Conservation (phyloP, 2,888 invertebrate species). For the Cactoblastis cactorum region DNA sequence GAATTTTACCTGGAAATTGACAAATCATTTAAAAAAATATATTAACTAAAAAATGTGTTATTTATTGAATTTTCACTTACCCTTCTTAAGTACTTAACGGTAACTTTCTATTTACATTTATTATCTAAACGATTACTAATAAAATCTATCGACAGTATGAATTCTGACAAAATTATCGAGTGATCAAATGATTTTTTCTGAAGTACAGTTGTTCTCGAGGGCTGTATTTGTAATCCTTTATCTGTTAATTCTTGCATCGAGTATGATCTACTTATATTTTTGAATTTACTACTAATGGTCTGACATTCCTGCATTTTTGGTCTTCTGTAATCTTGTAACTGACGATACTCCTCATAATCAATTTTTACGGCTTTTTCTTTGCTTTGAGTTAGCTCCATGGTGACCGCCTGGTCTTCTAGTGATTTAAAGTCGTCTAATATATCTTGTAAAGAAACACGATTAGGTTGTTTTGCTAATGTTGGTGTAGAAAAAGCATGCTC, state of each 20-base stretch:
- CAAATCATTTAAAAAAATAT: conserved; percentile 7
- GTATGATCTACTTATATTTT: conserved; percentile 48
- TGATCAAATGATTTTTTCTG: conserved; percentile 38
- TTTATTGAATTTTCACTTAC: conserved; percentile 13
- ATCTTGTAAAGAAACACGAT: conserved; percentile 39
- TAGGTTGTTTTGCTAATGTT: conserved; percentile 29
- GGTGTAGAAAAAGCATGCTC: conserved; percentile 32
- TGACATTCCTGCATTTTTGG: conserved; percentile 44
- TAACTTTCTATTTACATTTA: conserved; percentile 19
- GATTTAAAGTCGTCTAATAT: conserved; percentile 55
- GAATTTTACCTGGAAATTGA: conserved; percentile 9
- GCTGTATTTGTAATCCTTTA: conserved; percentile 42
- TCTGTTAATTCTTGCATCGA: conserved; percentile 50
- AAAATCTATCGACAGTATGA: conserved; percentile 46
- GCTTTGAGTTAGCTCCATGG: conserved; percentile 25
- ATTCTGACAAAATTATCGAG: conserved; percentile 55
- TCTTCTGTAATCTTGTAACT: conserved; percentile 56
- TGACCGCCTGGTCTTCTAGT: conserved; percentile 38
- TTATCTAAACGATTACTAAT: conserved; percentile 16
- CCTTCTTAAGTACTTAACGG: not conserved
- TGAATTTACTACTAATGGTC: conserved; percentile 31
- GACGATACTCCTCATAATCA: conserved; percentile 33
- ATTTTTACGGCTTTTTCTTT: conserved; percentile 18
- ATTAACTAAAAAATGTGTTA: not conserved
- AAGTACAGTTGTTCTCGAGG: conserved; percentile 25